A percentile compares a stretch with the other conserved stretches of the same genome.
These are phyloP conservation scores for Chymomyza amoena DNA, from an alignment of 2,888 invertebrate genomes.

Conservation along the genomic window DNA sequence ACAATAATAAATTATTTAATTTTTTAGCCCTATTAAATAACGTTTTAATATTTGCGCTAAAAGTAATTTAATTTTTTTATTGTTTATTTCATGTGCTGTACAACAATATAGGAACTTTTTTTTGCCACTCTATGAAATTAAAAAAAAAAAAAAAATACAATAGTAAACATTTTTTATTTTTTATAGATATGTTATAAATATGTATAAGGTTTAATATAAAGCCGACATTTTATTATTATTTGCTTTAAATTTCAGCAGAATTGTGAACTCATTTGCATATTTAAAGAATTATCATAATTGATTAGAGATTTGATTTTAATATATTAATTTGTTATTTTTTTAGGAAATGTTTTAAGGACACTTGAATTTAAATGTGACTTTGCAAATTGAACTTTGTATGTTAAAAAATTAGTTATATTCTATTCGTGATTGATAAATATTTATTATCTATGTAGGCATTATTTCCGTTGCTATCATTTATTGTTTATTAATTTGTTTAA, in stretches of 20 bases:
- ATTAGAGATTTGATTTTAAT: not conserved
- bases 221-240: not conserved
- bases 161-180: not conserved
- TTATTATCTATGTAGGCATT: not conserved
- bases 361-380: not conserved
- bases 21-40: not conserved
- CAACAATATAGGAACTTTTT: not conserved
- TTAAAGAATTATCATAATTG: not conserved
- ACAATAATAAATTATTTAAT: not conserved
- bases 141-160: too few relatives aligned
- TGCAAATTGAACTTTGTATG: not conserved
- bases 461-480: not conserved
- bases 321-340: not conserved
- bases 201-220: not conserved
- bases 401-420: too few relatives aligned
- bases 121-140: too few relatives aligned
- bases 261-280: not conserved
- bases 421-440: too few relatives aligned
- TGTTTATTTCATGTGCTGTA: not conserved
- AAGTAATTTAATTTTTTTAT: not conserved
- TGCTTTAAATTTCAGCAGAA: not conserved
- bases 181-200: not conserved
- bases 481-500: not conserved
- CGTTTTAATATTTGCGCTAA: not conserved
- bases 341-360: not conserved